Conservation (phyloP, 2,797 vertebrate genomes). For the Hippopotamyrus pictus region DNA sequence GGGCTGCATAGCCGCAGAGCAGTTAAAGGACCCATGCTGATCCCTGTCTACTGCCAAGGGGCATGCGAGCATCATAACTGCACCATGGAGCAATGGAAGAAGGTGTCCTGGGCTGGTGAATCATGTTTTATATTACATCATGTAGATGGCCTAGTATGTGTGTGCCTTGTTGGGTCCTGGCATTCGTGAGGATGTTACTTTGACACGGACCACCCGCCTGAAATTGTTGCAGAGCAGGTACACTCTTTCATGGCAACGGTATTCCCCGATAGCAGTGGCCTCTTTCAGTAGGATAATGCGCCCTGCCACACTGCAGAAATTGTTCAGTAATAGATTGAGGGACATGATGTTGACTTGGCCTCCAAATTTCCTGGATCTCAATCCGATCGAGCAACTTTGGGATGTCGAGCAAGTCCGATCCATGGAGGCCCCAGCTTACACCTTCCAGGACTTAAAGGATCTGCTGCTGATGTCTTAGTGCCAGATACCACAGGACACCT, state of each 20-base stretch:
- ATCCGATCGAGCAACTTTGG: background rate
- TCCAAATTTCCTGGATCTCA: background rate
- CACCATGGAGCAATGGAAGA: background rate
- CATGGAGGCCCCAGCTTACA: background rate
- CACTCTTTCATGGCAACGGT: background rate
- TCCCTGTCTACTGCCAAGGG: background rate
- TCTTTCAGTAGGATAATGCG: background rate
- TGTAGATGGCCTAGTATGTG: background rate
- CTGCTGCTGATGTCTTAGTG: background rate
- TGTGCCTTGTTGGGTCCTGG: background rate
- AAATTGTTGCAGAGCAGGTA: background rate
- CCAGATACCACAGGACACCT: background rate
- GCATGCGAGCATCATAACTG: background rate
- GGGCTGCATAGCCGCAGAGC: background rate
- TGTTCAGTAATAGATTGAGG: no score
- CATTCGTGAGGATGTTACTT: background rate
- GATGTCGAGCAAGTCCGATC: background rate
- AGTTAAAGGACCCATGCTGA: background rate
- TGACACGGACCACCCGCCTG: background rate
- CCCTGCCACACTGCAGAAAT: no score
- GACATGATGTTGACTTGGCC: no score
- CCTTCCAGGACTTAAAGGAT: background rate
- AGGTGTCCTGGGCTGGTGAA: background rate
- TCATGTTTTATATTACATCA: background rate
- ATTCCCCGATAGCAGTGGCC: background rate